Base-by-base conservation (phyloP, 2,888 invertebrate species). In the Ctenicera cuprea region DNA sequence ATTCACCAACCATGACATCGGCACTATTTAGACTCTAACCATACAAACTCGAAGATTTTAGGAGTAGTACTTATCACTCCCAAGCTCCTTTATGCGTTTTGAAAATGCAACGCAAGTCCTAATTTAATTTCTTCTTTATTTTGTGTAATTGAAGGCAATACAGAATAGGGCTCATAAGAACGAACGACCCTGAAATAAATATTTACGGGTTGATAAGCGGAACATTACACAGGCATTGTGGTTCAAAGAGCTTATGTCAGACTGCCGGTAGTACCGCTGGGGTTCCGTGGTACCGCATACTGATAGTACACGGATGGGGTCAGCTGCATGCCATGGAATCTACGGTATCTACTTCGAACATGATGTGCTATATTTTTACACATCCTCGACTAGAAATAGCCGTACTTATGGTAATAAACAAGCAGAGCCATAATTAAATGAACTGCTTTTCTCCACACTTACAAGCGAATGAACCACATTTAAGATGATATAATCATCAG, bases 251-350 rank as follows among this genome's bases (percentile, higher is more conserved):
- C 43, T 66, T 62, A 64, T 75, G 71, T 68, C 61, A 16, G 63
- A 48, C 68, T 72, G 67, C 71, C 74, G 74, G 74, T 74, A 70
- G 71, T 74, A 66, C 66, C 50, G 38, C 61, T 37, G 59, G 71
- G 68, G 64, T 71, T 68, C 68, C 71, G 61, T 57, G 63, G 74
- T 74, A 71, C 71, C 74, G 74, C 74, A 74, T 71, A 74, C 71
- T 74, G 74, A 74, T 74, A 66, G 30, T 67, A 71, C 71, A 74
- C 71, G 74, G 71, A 71, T 65, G 71, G 54, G 75, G 71, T 75
- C 71, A 72, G 63, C 71, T 66, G 74, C 71, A 63, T 71, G 64
- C 71, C 71, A 50, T 52, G 59, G 64, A 62, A 69, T 70, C 69
- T 71, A 71, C 59, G 50, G 65, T 61, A 64, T 54, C 63, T 70